A percentile compares a stretch with the other conserved stretches of the same genome.
Conservation (phyloP, 2,888 invertebrate genomes). For the Drosophila subsilvestris region DNA sequence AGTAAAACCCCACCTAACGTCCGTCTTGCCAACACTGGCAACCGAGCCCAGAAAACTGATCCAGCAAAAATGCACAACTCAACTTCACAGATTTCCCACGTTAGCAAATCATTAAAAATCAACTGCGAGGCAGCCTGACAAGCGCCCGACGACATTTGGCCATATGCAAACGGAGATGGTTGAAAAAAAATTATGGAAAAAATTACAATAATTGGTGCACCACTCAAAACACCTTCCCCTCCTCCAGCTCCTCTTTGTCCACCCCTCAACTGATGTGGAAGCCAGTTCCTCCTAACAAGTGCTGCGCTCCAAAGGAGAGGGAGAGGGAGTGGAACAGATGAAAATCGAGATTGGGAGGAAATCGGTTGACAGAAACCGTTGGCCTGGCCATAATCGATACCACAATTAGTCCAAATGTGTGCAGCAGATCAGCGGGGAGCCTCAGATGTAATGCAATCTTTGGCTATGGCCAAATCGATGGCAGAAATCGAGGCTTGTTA, state of each 20-base stretch:
- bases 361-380: conserved; percentile 41
- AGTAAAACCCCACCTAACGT: no score
- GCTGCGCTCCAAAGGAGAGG: neutral
- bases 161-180: conserved; percentile 29
- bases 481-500: conserved; percentile 36
- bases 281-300: conserved; percentile 6
- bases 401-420: conserved; percentile 62
- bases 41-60: conserved; percentile 12
- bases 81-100: conserved; percentile 63
- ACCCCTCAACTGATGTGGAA: neutral
- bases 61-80: conserved; percentile 37
- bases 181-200: conserved; percentile 8
- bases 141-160: conserved; percentile 19
- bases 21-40: neutral
- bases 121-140: conserved; percentile 47
- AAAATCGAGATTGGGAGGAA: conserved; percentile 7
- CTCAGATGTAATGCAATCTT: conserved; percentile 55
- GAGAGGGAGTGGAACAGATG: neutral
- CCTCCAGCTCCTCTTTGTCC: neutral
- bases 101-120: conserved; percentile 74
- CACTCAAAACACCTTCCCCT: conserved; percentile 9
- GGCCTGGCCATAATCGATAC: conserved; percentile 63
- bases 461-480: conserved; percentile 21
- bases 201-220: conserved; percentile 35
- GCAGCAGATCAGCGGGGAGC: conserved; percentile 16